Base-by-base conservation (phyloP, 35 echinoderm and acorn worm species). In the Apostichopus parvimensis region DNA sequence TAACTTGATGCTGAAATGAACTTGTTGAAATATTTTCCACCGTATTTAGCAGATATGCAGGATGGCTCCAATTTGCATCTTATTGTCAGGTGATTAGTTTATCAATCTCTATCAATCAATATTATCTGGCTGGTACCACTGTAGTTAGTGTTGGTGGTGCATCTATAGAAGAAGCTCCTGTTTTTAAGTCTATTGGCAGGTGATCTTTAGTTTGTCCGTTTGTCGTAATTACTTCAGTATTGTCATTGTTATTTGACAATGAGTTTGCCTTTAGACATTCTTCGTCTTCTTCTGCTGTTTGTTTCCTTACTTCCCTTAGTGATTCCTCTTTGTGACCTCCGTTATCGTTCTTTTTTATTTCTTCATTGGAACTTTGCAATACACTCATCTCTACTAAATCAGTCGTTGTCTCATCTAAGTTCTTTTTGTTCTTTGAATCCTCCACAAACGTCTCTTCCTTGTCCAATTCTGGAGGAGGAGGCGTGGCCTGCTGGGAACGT, bases 231-330 rank as follows among this genome's bases (percentile, higher is more conserved):
- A 60, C 81, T 20, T 84, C 81, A 6, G 56, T 59, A 22, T 58
- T 84, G 18, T 84, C 81, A 58, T 84, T 84, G 54, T 84, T 84
- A 84, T 84, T 84, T 21, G 81, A 84, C 57, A 58, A 57, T 53
- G 81, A 22, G 14, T 84, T 84, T 20, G 17, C 54, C 13, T 84
- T 84, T 52, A 84, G 2, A 18, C 6, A 7, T 75, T 75, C 71
- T 22, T 75, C 20, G 14, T 73, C 71, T 75, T 75, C 71, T 22
- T 13, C 20, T 8, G 58, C 0, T 53, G 54, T 53, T 80, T 80
- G 0, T 15, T n/a, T n/a, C 20, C 58, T 84, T n/a, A 84, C 18
- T 23, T 84, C 18, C 81, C 58, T 59, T 9, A 17, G 20, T 84
- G 21, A 56, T 58, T 84, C 54, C 6, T 53, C 55, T 10, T 84